Conservation (phyloP, 2,888 invertebrate genomes). For the Agrotis exclamationis region DNA sequence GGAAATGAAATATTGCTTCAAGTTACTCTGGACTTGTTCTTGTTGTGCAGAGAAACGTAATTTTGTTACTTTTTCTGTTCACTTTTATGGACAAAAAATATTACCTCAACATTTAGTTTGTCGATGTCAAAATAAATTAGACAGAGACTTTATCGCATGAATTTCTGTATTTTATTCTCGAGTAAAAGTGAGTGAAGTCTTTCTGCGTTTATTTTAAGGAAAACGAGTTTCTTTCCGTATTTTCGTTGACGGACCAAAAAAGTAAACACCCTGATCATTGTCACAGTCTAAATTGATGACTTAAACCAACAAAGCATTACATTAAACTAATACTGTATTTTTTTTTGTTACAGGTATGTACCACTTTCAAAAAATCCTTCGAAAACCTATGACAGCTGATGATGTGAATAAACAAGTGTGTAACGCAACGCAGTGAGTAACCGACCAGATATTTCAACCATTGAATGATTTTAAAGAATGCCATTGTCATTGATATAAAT, state of each 20-base stretch:
- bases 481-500: slow-evolving; percentile 65
- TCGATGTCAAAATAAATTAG: no score
- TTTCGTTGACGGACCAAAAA: no score
- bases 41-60: neutral
- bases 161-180: no score
- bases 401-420: neutral
- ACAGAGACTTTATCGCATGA: no score
- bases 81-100: no score
- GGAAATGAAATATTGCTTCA: slow-evolving; percentile 10
- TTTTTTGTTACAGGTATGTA: slow-evolving; percentile 3
- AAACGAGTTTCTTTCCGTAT: no score
- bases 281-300: no score
- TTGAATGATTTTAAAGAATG: slow-evolving; percentile 47
- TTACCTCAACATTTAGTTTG: no score
- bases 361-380: no score
- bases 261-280: no score
- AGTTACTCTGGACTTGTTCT: neutral
- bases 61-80: neutral
- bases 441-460: slow-evolving; percentile 4
- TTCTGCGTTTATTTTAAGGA: no score
- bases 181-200: no score
- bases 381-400: neutral
- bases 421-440: slow-evolving; percentile 39
- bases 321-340: neutral
- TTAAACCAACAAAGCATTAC: neutral